Evolutionary conservation across 2,888 invertebrate species (phyloP), one percentile per base, ranked within the genome.

Genomic region (Amblyjoppa fuscipennis): DNA sequence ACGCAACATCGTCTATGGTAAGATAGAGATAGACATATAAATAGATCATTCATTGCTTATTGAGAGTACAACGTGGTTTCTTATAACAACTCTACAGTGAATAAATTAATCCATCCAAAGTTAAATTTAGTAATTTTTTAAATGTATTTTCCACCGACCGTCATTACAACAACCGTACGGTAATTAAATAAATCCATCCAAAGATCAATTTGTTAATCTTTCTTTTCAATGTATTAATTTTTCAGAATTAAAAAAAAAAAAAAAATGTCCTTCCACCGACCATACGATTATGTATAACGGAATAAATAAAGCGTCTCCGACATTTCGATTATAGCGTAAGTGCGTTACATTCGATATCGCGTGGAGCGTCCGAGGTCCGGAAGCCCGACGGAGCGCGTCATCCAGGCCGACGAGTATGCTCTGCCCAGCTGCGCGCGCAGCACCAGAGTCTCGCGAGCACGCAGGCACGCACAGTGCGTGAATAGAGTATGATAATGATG

Each of bases 401-500:
- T 41, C 66, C 70, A 45, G 75, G 66, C 31, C 49, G 64, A 20
- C 51, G 38, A 74, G 69, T 68, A 78, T 28, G 59, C 49, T 41
- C 61, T 34, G 34, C n/a, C 28, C 56, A 56, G 74, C 41, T 25
- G 45, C 69, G 74, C 61, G 49, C 53, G 78, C 77, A 70, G 49
- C 41, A 31, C 41, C 41, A 28, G 31, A 13, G 34, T 41, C 59
- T 20, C 74, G 75, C 38, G 34, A 20, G 49, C 79, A 79, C 53
- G 73, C 85, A 83, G 80, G 77, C 83, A 69, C 64, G 61, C 77
- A 66, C 83, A 41, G 64, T 83, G 85, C 85, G 83, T 83, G 83
- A 78, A 83, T 56, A 69, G 73, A 82, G 78, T 85, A 77, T 78
- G 80, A 86, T 68, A 74, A 38, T 45, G 70, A 88, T 91, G 91